Conservation (phyloP, 53 echinoderm and acorn worm genomes). For the Arbacia lixula region DNA sequence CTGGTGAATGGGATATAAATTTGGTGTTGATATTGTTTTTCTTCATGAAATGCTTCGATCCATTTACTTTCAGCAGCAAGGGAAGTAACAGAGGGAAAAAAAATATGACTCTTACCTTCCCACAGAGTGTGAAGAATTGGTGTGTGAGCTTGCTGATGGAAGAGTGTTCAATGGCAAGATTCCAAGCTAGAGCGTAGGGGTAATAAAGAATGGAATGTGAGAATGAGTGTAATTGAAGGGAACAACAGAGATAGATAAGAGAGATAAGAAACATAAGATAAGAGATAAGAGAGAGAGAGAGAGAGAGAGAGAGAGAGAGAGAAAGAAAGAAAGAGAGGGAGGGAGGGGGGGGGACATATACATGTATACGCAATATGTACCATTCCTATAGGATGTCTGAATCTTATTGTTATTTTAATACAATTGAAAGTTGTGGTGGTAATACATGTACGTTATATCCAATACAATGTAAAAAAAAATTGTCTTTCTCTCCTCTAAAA, state of each 20-base stretch:
- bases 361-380: neutral
- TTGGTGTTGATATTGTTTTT: no score
- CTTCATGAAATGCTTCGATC: no score
- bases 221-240: neutral
- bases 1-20: no score
- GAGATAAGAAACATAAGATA: neutral
- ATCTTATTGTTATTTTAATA: no score
- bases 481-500: no score
- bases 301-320: neutral
- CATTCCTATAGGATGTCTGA: no score
- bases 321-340: neutral
- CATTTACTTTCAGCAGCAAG: no score
- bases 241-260: neutral
- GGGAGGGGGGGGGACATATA: neutral
- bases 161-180: slow-evolving; percentile 80
- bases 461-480: no score
- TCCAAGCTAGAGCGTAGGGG: slow-evolving; percentile 73
- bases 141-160: slow-evolving; percentile 62
- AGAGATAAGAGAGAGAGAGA: neutral
- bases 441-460: no score
- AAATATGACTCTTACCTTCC: slow-evolving; percentile 66
- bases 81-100: no score
- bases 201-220: neutral
- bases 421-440: no score
- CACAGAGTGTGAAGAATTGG: slow-evolving; percentile 80